Base-by-base conservation (phyloP, 2,797 vertebrate species). In the Phrynocephalus vlangalii region DNA sequence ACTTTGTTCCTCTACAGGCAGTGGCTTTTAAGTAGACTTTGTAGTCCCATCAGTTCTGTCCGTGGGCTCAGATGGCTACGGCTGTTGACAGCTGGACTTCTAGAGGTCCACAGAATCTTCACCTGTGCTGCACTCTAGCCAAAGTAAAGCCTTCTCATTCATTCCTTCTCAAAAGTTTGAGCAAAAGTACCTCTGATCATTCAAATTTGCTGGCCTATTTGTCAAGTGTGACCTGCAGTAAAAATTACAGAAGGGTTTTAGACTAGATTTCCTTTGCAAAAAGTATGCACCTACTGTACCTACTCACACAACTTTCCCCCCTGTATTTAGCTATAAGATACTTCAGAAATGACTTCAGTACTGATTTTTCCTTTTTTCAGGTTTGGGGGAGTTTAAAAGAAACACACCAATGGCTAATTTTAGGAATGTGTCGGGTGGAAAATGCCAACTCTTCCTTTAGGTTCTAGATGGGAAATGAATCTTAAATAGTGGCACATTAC, bases 401-500 rank as follows among this genome's bases (percentile, higher is more conserved):
- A 63, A 76, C 33, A 18, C 15, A 60, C 5, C 76, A 24, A 66
- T 84, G 10, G 66, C 73, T 33, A 44, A 66, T 48, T 76, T 76
- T 76, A 63, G 72, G 73, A 76, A 84, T 84, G 38, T 84, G 73
- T 84, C 60, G 63, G 30, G 28, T 84, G 72, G 16, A 66, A 84
- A 66, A 66, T 76, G 18, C 33, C 26, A 76, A 9, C 72, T 76
- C 56, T 84, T 33, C 73, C 2, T 66, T 84, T 44, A 84, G 63
- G 56, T n/a, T 66, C 66, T 33, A 66, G 60, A 11, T 84, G 22
- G 72, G 33, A 75, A 76, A 76, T 84, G 26, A 33, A 75, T 66
- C 22, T 84, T 84, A 76, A 22, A 15, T 60, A 79, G 16, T 79
- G 52, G n/a, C 50, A 60, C 30, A 79, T 13, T 8, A 30, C 77